These are phyloP conservation scores for Drosophila anomalipes DNA, from an alignment of 2,888 invertebrate species.

Conservation along the genomic window DNA sequence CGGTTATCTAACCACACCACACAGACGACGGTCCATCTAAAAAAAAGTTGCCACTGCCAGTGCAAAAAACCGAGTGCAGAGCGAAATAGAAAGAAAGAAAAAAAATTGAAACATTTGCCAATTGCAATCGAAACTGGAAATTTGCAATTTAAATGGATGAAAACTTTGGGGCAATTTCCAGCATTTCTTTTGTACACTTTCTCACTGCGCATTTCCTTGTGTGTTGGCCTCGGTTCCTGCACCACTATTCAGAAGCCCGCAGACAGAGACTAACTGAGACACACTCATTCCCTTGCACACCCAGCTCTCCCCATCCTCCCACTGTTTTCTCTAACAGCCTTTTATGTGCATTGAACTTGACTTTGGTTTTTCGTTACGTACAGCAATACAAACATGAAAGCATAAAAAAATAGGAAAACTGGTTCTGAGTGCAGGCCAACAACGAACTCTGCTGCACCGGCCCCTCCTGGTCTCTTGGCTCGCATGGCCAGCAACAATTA, in stretches of 20 bases:
- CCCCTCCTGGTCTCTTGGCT: constrained; percentile 12
- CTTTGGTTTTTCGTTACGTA: constrained; percentile 52
- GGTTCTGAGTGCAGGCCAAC: constrained; percentile 51
- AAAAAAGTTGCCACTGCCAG: constrained; percentile 6
- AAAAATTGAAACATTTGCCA: constrained; percentile 51
- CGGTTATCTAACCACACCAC: constrained; percentile 60
- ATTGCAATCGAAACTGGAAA: constrained; percentile 75
- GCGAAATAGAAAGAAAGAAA: constrained; percentile 1
- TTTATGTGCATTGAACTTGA: constrained; percentile 73
- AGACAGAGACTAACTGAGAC: constrained; percentile 12
- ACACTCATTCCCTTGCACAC: neutral
- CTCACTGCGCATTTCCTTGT: constrained; percentile 41
- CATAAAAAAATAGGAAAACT: constrained; percentile 39
- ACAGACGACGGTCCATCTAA: constrained; percentile 4
- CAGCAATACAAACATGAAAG: constrained; percentile 26
- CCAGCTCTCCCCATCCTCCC: too few relatives aligned
- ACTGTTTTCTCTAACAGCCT: constrained; percentile 34
- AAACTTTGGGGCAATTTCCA: constrained; percentile 68
- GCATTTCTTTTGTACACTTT: constrained; percentile 66
- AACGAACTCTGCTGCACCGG: constrained; percentile 12
- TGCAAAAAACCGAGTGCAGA: constrained; percentile 6
- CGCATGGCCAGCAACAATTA: constrained; percentile 77
- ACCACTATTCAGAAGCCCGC: constrained; percentile 13
- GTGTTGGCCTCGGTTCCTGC: constrained; percentile 34
- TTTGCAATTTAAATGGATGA: constrained; percentile 76